Evolutionary conservation across 2,797 vertebrate species (phyloP), one percentile per base, ranked within the genome.

Genomic region (Phoebastria nigripes): DNA sequence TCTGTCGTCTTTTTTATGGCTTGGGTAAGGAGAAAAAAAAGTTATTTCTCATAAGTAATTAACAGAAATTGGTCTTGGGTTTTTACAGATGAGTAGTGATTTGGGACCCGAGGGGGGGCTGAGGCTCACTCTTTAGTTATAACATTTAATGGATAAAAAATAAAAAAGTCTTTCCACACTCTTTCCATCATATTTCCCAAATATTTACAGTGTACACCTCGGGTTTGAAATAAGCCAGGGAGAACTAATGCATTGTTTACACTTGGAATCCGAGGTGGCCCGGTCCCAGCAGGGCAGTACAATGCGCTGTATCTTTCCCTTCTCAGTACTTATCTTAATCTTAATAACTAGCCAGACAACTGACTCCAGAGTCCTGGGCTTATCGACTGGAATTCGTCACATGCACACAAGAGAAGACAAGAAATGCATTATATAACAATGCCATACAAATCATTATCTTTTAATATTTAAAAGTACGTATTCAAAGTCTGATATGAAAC

Each of bases 311-410:
- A 97, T 97, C 98, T 97, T 97, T 97, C 93, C 84, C 3, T 97
- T 97, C 98, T 98, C 91, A 96, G 97, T 74, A 96, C 97, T 98
- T 98, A 98, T 98, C 98, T 98, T 97, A 98, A 97, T 98, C 97
- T 98, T 98, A 98, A 98, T 98, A 98, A 98, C 98, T 92, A 97
- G 97, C 97, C 98, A 98, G 98, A 98, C 98, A 98, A 97, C 98
- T 97, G 98, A 98, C 98, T 98, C 98, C 98, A 97, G 97, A 97
- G 96, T 97, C 97, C 92, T 94, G 80, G 69, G 82, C 97, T 98
- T 99, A 98, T 99, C 98, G 74, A 94, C 94, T 96, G 97, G 96
- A 98, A 98, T 98, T 97, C 8, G 97, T 98, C 98, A 98, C 98
- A 97, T 97, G 98, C 97, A 95, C 96, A 97, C 91, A 96, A 94